Conservation (phyloP, 2,888 invertebrate genomes). For the Folsomia manolachei region DNA sequence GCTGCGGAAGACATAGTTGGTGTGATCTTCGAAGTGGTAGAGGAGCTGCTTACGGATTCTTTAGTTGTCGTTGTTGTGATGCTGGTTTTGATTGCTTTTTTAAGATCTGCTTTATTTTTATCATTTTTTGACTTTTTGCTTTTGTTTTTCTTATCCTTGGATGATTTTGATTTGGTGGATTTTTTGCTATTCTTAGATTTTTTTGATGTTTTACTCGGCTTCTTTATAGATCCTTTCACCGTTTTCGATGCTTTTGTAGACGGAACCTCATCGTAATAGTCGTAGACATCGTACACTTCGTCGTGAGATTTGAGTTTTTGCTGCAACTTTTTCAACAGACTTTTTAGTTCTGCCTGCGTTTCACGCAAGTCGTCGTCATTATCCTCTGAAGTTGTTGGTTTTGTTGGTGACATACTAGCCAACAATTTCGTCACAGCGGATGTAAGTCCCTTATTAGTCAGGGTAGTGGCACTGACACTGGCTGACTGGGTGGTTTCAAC, state of each 20-base stretch:
- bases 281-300: constrained; percentile 26
- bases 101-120: constrained; percentile 12
- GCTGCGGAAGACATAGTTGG: constrained; percentile 18
- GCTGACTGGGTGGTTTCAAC: constrained; percentile 26
- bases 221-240: constrained; percentile 27
- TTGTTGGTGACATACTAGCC: constrained; percentile 24
- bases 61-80: constrained; percentile 24
- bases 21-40: neutral
- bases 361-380: constrained; percentile 37
- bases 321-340: constrained; percentile 43
- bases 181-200: constrained; percentile 18
- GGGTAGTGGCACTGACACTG: constrained; percentile 19
- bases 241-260: constrained; percentile 36
- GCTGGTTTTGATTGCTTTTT: constrained; percentile 17
- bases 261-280: constrained; percentile 26
- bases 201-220: constrained; percentile 16
- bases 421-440: constrained; percentile 14
- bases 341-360: constrained; percentile 37
- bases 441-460: constrained; percentile 21
- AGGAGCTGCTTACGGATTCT: neutral
- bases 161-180: neutral
- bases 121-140: constrained; percentile 9
- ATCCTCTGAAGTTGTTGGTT: constrained; percentile 7
- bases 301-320: constrained; percentile 35
- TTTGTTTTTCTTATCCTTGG: constrained; percentile 24